Evolutionary conservation across 2,797 vertebrate species (phyloP).

Genomic region (Bothrops alternatus): DNA sequence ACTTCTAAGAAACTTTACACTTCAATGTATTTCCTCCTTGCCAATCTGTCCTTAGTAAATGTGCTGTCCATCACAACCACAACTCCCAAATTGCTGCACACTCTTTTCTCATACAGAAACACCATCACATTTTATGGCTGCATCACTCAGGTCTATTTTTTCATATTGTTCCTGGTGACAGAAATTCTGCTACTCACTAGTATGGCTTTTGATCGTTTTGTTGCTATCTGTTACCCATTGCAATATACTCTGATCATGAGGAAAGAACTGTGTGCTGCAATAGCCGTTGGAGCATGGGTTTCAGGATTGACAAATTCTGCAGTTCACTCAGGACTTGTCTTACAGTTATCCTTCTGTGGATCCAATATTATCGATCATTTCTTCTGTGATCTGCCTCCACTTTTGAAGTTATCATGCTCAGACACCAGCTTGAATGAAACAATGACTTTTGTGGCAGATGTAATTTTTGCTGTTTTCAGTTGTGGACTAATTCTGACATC

Average conservation of each 20-base stretch:
- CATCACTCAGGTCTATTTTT: conserved; percentile 33
- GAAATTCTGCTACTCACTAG: neutral
- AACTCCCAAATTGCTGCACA: conserved; percentile 21
- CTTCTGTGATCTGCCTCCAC: conserved; percentile 53
- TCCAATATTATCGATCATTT: conserved; percentile 41
- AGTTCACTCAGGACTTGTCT: conserved; percentile 36
- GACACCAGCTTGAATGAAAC: conserved; percentile 3
- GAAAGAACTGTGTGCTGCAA: neutral
- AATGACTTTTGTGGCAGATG: conserved; percentile 20
- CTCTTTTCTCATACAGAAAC: conserved; percentile 6
- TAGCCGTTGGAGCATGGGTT: neutral
- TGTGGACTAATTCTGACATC: conserved; percentile 41
- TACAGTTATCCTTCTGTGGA: conserved; percentile 42
- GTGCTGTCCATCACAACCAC: conserved; percentile 31
- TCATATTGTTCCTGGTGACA: conserved; percentile 23
- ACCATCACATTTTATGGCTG: conserved; percentile 32
- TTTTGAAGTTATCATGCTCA: conserved; percentile 31
- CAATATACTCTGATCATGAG: neutral
- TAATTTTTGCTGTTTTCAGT: conserved; percentile 21
- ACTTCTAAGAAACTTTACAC: conserved; percentile 36
- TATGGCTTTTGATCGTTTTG: neutral
- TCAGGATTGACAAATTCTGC: conserved; percentile 26
- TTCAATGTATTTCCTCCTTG: conserved; percentile 16
- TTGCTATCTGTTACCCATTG: neutral
- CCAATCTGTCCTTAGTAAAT: conserved; percentile 45